Base-by-base conservation (phyloP, 2,113 vertebrate genomes). In the Campylomormyrus tamandua region DNA sequence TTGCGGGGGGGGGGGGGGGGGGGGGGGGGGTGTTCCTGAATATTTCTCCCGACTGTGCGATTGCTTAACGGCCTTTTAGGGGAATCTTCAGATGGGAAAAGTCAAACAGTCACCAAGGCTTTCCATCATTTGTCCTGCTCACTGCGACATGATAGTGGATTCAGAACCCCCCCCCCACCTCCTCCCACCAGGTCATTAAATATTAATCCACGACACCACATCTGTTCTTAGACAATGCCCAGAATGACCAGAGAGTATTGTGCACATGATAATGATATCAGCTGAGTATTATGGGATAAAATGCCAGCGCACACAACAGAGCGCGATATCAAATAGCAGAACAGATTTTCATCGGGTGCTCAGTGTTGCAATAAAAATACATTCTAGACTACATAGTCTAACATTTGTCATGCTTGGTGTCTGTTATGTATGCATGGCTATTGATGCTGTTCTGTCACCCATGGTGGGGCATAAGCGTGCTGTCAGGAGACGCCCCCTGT, bases 141-240 rank as follows among this genome's bases (percentile, higher is more conserved):
- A 10, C 70, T 52, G 88, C 27, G 85, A 87, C 70, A 80, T 15
- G 66, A 77, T 27, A 52, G n/a, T 31, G 46, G n/a, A 50, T n/a
- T 48, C 66, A 46, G 17, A 27, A 45, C 39, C 11, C 0, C 49
- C 13, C 49, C 48, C 9, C 49, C 35, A 2, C 35, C 42, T 46
- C 87, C 46, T 31, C 70, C 56, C 62, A 0, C n/a, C 48, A 80
- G 48, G 31, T 87, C 70, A 89, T 89, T 31, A 89, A 80, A 80
- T 74, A 89, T 89, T 89, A 50, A 89, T 83, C 19, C 27, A 46
- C 74, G 50, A 31, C 42, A 53, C 49, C 85, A 87, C 50, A 53
- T 53, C 85, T 87, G 88, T 83, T 89, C 88, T 80, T 70, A 89
- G 42, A 86, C 48, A 50, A 50, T 48, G 83, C 83, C 83, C 45